Conservation (phyloP, 2,797 vertebrate species). For the Microcaecilia unicolor region DNA sequence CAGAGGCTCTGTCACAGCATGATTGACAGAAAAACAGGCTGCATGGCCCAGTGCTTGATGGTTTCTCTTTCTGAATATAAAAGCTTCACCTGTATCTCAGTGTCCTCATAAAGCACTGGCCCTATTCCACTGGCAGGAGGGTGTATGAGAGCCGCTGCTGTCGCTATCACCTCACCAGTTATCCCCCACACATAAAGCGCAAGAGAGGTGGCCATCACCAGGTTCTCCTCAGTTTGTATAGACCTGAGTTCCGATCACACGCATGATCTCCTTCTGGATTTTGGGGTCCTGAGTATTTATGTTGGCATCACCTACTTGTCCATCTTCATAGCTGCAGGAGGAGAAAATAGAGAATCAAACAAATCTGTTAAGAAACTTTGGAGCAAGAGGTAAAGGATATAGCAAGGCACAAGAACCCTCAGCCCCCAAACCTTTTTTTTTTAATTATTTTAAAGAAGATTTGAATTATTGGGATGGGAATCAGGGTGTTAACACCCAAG, state of each 20-base stretch:
- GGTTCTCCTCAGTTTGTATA: conserved; percentile 90
- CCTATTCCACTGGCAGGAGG: conserved; percentile 2
- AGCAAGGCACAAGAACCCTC: too few species aligned
- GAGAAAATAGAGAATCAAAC: neutral
- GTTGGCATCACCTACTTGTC: conserved; percentile 96
- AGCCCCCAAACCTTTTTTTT: too few species aligned
- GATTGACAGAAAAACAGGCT: neutral
- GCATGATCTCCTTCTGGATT: conserved; percentile 98
- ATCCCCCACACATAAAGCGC: neutral
- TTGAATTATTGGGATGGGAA: too few species aligned
- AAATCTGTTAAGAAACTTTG: neutral
- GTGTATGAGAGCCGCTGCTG: conserved; percentile 1
- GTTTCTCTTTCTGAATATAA: conserved; percentile 31
- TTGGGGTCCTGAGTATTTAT: conserved; percentile 99
- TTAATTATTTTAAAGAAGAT: too few species aligned
- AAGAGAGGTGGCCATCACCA: too few species aligned
- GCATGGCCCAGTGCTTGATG: conserved; percentile 17
- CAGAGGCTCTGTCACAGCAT: too few species aligned
- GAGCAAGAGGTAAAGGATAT: neutral
- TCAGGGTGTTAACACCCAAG: too few species aligned
- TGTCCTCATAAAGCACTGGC: conserved; percentile 20
- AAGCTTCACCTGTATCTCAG: too few species aligned
- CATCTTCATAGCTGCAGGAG: conserved; percentile 85
- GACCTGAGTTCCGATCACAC: conserved; percentile 97
- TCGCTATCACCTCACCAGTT: neutral